Conservation (phyloP, 2,113 vertebrate genomes). For the Cottus gobio region DNA sequence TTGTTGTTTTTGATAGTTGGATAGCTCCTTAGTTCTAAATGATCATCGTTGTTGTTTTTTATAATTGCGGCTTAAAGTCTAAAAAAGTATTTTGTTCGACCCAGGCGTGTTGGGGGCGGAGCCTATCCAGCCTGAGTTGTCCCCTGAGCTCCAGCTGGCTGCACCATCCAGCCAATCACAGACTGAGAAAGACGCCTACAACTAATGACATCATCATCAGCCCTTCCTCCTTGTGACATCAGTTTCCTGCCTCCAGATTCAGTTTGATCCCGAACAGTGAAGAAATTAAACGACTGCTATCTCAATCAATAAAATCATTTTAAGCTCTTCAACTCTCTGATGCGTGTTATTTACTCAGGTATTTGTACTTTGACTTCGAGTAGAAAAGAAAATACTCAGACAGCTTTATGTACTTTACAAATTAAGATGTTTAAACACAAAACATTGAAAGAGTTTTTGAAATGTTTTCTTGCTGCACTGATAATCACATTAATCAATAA, state of each 20-base stretch:
- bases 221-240: background rate
- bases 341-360: background rate
- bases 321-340: background rate
- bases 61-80: background rate
- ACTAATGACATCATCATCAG: constrained; percentile 13
- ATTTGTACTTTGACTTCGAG: too few species aligned
- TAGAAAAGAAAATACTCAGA: too few species aligned
- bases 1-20: too few species aligned
- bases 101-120: constrained; percentile 48
- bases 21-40: too few species aligned
- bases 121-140: constrained; percentile 18
- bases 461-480: too few species aligned
- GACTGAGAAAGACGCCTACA: constrained; percentile 62
- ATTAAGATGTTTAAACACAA: too few species aligned
- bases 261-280: background rate
- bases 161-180: constrained; percentile 49
- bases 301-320: constrained; percentile 53
- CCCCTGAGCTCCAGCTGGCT: constrained; percentile 35
- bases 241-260: constrained; percentile 29
- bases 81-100: background rate
- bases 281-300: background rate
- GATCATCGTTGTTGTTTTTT: background rate
- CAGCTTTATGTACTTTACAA: too few species aligned
- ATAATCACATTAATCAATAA: too few species aligned
- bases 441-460: too few species aligned